phyloP scores from a whole-genome alignment of 2,113 vertebrate genomes.

The Lutjanus erythropterus region DNA sequence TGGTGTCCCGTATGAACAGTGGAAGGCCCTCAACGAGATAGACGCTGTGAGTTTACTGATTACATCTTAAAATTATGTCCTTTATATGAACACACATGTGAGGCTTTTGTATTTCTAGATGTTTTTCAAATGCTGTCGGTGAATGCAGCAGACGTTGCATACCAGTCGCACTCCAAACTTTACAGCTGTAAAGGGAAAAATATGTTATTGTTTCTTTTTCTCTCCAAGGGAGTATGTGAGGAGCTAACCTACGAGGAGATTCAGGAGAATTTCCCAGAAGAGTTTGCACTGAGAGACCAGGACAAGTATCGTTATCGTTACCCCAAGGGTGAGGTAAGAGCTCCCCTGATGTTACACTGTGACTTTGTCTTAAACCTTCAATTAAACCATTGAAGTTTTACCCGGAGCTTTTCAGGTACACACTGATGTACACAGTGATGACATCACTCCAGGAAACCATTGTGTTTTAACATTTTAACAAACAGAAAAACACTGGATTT shows the following conservation, averaged over 20 bases:
- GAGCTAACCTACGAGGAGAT: constrained; percentile 95
- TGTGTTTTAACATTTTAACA: no score
- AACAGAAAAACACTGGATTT: no score
- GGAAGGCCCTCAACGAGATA: constrained; percentile 95
- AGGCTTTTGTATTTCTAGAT: neutral
- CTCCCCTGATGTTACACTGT: neutral
- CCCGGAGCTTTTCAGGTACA: neutral
- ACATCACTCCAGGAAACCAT: no score
- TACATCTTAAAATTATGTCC: neutral
- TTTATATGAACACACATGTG: neutral
- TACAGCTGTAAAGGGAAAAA: neutral
- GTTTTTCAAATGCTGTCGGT: neutral
- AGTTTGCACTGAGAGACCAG: constrained; percentile 92
- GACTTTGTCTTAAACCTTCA: neutral
- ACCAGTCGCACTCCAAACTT: neutral
- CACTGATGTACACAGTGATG: no score
- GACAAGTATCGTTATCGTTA: constrained; percentile 96
- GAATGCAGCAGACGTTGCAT: neutral
- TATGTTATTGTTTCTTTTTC: neutral
- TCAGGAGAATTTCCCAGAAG: constrained; percentile 88
- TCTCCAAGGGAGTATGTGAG: constrained; percentile 90
- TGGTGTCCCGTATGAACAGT: constrained; percentile 91
- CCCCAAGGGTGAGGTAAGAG: constrained; percentile 91
- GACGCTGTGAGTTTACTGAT: constrained; percentile 88
- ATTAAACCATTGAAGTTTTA: neutral